Evolutionary conservation across 2,113 vertebrate genomes (phyloP).

Genomic region (Dolichallabes microphthalmus): DNA sequence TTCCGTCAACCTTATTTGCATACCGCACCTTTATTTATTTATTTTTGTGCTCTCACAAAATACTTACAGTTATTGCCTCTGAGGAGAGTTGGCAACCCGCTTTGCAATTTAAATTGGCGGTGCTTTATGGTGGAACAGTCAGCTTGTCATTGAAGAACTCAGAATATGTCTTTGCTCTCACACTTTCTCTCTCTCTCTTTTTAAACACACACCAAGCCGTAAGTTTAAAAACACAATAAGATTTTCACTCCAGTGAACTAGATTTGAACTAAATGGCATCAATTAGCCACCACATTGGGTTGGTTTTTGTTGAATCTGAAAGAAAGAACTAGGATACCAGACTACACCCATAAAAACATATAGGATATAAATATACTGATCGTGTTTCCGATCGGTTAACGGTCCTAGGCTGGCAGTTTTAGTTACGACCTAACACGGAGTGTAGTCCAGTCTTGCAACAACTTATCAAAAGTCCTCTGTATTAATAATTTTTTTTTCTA

Average conservation of each 20-base stretch:
- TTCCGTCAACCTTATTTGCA: slow-evolving; percentile 96
- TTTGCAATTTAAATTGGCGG: slow-evolving; percentile 76
- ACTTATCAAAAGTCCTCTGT: not conserved
- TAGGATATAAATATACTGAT: not conserved
- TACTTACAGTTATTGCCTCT: slow-evolving; percentile 78
- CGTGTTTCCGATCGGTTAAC: not conserved
- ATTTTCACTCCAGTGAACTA: slow-evolving; percentile 46
- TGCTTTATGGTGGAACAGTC: slow-evolving; percentile 62
- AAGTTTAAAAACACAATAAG: slow-evolving; percentile 16
- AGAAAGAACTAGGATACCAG: not conserved
- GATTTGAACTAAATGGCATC: slow-evolving; percentile 29
- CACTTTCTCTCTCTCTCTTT: slow-evolving; percentile 13
- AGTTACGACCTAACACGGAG: not conserved
- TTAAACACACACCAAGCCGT: slow-evolving; percentile 5
- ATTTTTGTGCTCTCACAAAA: slow-evolving; percentile 76
- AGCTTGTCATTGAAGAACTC: slow-evolving; percentile 62
- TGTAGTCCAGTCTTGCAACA: not conserved
- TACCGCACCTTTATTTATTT: slow-evolving; percentile 71
- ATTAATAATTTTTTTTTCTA: not conserved
- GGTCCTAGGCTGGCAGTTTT: not conserved
- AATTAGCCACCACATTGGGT: slow-evolving; percentile 25
- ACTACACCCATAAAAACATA: not conserved
- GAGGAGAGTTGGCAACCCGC: slow-evolving; percentile 70
- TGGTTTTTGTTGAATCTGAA: not conserved
- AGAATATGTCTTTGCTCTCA: slow-evolving; percentile 29